These are phyloP conservation scores for Agapornis roseicollis DNA, from an alignment of 2,113 vertebrate genomes.

Conservation along the genomic window DNA sequence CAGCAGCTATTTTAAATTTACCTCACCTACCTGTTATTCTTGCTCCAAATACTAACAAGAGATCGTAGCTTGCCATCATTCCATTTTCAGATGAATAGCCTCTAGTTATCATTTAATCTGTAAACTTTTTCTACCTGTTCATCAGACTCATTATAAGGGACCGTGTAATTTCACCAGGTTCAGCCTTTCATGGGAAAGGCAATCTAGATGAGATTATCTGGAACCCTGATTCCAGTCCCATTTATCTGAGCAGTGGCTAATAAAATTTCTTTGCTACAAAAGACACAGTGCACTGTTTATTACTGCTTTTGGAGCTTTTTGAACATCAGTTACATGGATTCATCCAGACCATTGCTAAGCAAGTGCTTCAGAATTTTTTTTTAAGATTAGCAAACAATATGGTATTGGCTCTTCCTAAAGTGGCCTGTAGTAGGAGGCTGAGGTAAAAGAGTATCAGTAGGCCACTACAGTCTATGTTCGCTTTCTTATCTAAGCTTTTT, in stretches of 20 bases:
- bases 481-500: neutral
- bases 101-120: neutral
- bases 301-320: neutral
- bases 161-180: neutral
- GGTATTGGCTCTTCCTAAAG: neutral
- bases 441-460: neutral
- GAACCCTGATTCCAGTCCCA: neutral
- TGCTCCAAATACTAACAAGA: neutral
- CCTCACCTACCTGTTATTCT: neutral
- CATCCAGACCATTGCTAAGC: neutral
- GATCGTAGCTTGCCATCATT: neutral
- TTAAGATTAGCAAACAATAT: neutral
- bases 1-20: neutral
- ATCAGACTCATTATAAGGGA: neutral
- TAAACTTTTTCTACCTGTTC: neutral
- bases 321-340: neutral
- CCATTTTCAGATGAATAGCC: neutral
- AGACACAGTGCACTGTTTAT: neutral
- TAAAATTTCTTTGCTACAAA: neutral
- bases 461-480: neutral
- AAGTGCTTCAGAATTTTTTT: neutral
- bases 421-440: neutral
- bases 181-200: neutral
- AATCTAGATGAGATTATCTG: neutral
- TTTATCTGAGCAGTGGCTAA: neutral